A percentile compares a stretch with the other conserved stretches of the same genome.
Evolutionary conservation across 2,888 invertebrate species (phyloP).

Genomic region (Calliphora vomitoria): DNA sequence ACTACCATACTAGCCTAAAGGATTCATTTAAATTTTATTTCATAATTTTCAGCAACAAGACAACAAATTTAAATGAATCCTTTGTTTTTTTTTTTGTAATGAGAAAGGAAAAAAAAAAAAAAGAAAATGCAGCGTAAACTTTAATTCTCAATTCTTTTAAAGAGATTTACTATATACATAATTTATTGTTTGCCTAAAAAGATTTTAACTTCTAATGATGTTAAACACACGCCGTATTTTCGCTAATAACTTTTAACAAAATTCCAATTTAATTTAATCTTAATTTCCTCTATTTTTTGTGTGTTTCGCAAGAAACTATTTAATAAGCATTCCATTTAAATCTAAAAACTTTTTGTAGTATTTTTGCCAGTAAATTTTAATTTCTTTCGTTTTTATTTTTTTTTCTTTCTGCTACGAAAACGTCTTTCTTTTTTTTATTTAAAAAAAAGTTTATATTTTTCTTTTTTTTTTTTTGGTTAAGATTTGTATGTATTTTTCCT

Average conservation of each 20-base stretch:
- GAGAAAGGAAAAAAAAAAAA: conserved; percentile 46
- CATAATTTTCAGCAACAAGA: neutral
- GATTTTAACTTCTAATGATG: conserved; percentile 61
- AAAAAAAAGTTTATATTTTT: conserved; percentile 15
- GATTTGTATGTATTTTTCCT: conserved; percentile 69
- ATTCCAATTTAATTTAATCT: conserved; percentile 47
- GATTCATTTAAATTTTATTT: conserved; percentile 62
- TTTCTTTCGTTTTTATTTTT: conserved; percentile 51
- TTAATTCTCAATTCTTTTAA: conserved; percentile 54
- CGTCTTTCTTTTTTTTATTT: conserved; percentile 40
- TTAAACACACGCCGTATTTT: conserved; percentile 53
- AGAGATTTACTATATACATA: conserved; percentile 54
- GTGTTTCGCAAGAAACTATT: conserved; percentile 33
- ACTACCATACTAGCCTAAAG: conserved; percentile 74
- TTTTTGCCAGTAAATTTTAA: conserved; percentile 61
- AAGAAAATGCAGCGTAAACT: conserved; percentile 65
- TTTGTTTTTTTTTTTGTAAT: conserved; percentile 35
- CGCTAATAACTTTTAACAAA: conserved; percentile 45
- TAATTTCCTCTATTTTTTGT: conserved; percentile 2
- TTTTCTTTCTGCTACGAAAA: conserved; percentile 52
- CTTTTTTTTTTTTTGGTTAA: conserved; percentile 64
- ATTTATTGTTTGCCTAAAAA: conserved; percentile 38
- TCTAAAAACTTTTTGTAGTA: conserved; percentile 25
- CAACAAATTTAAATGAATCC: conserved; percentile 57
- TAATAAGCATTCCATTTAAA: conserved; percentile 63